Evolutionary conservation across 2,888 invertebrate genomes (phyloP).

Genomic region (Polydrusus pterygomalis): DNA sequence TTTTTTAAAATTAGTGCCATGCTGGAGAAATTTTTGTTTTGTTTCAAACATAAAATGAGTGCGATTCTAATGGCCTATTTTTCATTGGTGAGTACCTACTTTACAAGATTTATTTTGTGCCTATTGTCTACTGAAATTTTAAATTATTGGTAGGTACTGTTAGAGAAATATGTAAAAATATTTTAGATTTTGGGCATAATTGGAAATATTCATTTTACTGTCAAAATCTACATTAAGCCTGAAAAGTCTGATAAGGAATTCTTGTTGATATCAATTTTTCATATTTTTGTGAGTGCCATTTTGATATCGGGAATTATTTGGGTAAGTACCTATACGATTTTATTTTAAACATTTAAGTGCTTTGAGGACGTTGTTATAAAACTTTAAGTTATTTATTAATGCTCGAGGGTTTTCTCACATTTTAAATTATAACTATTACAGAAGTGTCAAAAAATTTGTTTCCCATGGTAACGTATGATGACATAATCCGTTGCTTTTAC

Average conservation of each 20-base stretch:
- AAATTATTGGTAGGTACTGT: not conserved
- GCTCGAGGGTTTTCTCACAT: too few relatives aligned
- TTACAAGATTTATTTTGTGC: not conserved
- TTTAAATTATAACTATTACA: too few relatives aligned
- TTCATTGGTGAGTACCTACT: slow-evolving; percentile 17
- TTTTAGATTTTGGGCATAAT: slow-evolving; percentile 46
- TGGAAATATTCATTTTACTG: slow-evolving; percentile 42
- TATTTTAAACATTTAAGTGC: too few relatives aligned
- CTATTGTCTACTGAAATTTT: not conserved
- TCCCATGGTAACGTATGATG: too few relatives aligned
- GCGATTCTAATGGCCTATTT: slow-evolving; percentile 58
- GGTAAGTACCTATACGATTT: slow-evolving; percentile 31
- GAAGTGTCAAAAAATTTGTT: too few relatives aligned
- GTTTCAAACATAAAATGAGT: slow-evolving; percentile 55
- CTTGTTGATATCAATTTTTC: slow-evolving; percentile 44
- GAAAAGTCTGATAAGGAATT: slow-evolving; percentile 41
- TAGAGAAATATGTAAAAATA: not conserved
- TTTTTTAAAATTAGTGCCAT: slow-evolving; percentile 37
- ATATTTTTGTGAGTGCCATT: slow-evolving; percentile 39
- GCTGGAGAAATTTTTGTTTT: slow-evolving; percentile 57
- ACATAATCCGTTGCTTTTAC: too few relatives aligned
- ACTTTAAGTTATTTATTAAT: too few relatives aligned
- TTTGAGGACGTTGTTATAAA: too few relatives aligned
- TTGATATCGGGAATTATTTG: slow-evolving; percentile 48
- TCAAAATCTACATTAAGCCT: slow-evolving; percentile 23